A percentile compares a stretch with the other conserved stretches of the same genome.
Conservation (phyloP, 1,140 invertebrate species). For the Wiebesia pumilae region DNA sequence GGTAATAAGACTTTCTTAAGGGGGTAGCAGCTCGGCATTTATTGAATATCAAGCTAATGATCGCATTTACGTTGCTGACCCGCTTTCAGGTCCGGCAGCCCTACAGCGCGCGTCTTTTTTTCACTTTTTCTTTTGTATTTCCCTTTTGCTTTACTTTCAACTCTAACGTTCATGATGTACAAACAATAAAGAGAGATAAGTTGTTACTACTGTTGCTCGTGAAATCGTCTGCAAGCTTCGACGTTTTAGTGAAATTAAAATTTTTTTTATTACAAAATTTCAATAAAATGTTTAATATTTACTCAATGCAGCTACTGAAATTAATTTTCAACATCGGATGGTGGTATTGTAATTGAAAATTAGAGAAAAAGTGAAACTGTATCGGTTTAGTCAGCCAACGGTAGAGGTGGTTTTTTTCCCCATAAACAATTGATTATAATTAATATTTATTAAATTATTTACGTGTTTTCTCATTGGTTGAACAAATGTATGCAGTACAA, state of each 20-base stretch:
- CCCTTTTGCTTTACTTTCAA: neutral
- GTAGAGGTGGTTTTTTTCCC: neutral
- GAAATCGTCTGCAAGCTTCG: too few relatives aligned
- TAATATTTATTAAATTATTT: too few relatives aligned
- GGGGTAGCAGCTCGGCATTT: constrained; percentile 33
- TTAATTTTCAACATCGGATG: neutral
- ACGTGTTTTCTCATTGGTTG: too few relatives aligned
- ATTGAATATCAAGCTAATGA: constrained; percentile 52
- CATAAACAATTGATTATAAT: too few relatives aligned
- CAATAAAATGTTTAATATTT: neutral
- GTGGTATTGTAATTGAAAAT: neutral
- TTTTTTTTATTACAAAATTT: neutral
- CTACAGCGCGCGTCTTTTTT: neutral
- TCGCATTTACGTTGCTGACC: constrained; percentile 35
- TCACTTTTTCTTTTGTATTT: neutral
- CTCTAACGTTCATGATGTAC: neutral
- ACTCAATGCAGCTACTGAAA: neutral
- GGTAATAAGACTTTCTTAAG: constrained; percentile 41
- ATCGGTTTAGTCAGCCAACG: neutral
- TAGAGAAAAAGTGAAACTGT: constrained; percentile 24
- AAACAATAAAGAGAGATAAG: too few relatives aligned
- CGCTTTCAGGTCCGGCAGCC: neutral
- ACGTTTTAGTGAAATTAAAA: too few relatives aligned
- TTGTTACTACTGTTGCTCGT: too few relatives aligned
- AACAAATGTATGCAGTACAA: too few relatives aligned